phyloP scores from a whole-genome alignment of 2,888 invertebrate species.

The Plagiodera versicolora region DNA sequence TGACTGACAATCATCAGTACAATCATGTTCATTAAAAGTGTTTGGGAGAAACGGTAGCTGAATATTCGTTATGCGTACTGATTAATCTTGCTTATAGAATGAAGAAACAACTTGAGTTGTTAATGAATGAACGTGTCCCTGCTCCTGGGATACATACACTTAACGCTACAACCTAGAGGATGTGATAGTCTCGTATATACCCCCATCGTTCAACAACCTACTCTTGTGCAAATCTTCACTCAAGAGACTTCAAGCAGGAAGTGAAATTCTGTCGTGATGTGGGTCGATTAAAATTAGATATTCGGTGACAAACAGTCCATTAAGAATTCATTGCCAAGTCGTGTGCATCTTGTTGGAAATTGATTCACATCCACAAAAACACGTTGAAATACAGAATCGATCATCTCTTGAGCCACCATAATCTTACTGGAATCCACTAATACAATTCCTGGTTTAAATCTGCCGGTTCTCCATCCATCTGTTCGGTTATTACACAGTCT shows the following conservation, averaged over 20 bases:
- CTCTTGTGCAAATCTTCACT: slow-evolving; percentile 21
- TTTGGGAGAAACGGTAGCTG: too few relatives aligned
- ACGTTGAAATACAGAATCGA: too few relatives aligned
- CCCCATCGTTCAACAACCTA: neutral
- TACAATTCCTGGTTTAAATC: too few relatives aligned
- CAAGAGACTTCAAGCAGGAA: slow-evolving; percentile 11
- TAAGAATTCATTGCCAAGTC: neutral
- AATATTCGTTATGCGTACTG: too few relatives aligned
- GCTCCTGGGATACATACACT: neutral
- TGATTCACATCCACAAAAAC: neutral
- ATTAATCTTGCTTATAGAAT: too few relatives aligned
- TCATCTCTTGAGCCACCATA: too few relatives aligned
- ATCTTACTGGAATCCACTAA: too few relatives aligned
- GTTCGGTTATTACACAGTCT: too few relatives aligned
- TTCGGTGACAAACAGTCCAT: slow-evolving; percentile 1
- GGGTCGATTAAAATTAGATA: slow-evolving; percentile 13
- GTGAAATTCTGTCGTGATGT: slow-evolving; percentile 14
- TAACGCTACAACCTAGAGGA: neutral
- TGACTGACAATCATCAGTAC: too few relatives aligned
- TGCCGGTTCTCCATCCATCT: too few relatives aligned
- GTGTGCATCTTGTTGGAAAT: neutral
- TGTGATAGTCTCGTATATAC: too few relatives aligned
- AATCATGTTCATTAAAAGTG: too few relatives aligned
- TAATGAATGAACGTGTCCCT: neutral
- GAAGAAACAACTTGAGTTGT: neutral